Conservation (phyloP, 2,888 invertebrate species). For the Eulithis prunata region DNA sequence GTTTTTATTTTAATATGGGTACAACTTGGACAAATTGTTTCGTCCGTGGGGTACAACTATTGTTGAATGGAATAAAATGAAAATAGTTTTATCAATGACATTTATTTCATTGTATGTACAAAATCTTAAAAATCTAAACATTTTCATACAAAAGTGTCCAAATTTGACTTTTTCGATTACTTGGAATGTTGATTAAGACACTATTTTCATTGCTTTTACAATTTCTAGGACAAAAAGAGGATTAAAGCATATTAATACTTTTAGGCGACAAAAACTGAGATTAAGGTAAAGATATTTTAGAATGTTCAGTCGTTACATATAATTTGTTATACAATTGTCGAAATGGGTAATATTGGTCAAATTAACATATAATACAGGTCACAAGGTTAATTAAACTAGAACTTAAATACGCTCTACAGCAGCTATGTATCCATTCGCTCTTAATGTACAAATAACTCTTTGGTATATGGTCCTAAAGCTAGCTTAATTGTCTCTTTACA, state of each 20-base stretch:
- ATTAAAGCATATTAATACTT: slow-evolving; percentile 63
- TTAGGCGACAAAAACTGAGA: slow-evolving; percentile 51
- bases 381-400: slow-evolving; percentile 73
- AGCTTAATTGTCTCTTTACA: slow-evolving; percentile 75
- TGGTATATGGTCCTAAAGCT: slow-evolving; percentile 82
- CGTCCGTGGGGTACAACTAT: too few species aligned
- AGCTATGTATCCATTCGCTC: slow-evolving; percentile 67
- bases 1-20: too few species aligned
- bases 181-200: slow-evolving; percentile 82
- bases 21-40: too few species aligned
- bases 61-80: too few species aligned
- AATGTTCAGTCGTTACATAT: slow-evolving; percentile 45
- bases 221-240: slow-evolving; percentile 65
- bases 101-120: slow-evolving; percentile 84
- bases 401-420: slow-evolving; percentile 75
- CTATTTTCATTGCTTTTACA: slow-evolving; percentile 78
- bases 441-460: slow-evolving; percentile 82
- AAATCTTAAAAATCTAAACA: slow-evolving; percentile 81
- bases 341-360: slow-evolving; percentile 41
- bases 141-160: slow-evolving; percentile 83
- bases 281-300: slow-evolving; percentile 32
- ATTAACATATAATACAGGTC: slow-evolving; percentile 46
- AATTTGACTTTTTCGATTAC: slow-evolving; percentile 77
- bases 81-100: slow-evolving; percentile 76
- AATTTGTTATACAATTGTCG: slow-evolving; percentile 29